Evolutionary conservation across 2,113 vertebrate species (phyloP).

Genomic region (Orycteropus afer): DNA sequence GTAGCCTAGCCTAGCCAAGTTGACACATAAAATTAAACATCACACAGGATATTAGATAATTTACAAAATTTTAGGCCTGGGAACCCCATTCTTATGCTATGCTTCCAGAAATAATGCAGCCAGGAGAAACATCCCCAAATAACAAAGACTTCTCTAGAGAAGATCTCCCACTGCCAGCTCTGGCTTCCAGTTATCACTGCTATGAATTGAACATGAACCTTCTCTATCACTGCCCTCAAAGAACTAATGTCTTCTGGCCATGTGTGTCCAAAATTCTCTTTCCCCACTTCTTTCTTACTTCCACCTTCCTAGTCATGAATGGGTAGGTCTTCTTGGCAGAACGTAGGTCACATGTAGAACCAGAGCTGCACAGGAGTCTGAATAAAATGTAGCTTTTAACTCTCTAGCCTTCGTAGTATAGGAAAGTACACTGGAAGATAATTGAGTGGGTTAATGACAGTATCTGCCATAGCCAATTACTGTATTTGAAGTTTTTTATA

Average conservation of each 20-base stretch:
- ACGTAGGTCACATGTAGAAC: background rate
- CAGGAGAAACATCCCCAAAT: background rate
- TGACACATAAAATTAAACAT: background rate
- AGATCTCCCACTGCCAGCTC: background rate
- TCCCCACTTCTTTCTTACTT: background rate
- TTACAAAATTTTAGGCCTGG: background rate
- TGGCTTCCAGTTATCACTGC: background rate
- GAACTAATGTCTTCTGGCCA: background rate
- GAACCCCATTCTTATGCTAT: background rate
- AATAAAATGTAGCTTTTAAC: background rate
- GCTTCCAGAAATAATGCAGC: background rate
- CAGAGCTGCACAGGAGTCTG: background rate
- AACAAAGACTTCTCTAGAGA: background rate
- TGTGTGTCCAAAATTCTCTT: background rate
- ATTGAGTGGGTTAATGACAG: background rate
- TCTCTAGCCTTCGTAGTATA: background rate
- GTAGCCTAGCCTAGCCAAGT: background rate
- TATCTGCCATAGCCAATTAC: background rate
- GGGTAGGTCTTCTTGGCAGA: background rate
- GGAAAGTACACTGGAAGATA: background rate
- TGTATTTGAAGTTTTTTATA: conserved; percentile 5
- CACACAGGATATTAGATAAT: background rate
- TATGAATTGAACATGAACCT: background rate
- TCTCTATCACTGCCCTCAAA: background rate
- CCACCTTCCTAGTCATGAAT: background rate